Base-by-base conservation (phyloP, 2,797 vertebrate species). In the Eutrigla gurnardus region DNA sequence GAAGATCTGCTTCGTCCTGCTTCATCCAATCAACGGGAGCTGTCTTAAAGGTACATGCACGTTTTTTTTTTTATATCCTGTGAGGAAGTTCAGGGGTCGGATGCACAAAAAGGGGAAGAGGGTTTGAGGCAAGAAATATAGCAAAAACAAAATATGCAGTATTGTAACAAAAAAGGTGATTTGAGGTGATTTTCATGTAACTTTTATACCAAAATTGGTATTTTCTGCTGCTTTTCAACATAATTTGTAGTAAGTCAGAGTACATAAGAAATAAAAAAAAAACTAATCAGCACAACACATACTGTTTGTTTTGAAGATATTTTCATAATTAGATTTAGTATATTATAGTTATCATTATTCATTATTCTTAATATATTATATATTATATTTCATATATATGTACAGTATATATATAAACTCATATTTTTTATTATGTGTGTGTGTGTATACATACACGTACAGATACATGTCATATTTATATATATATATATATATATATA, bases 1-100 rank as follows among this genome's bases (percentile, higher is more conserved):
- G 58, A 70, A 25, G 57, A 46, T 59, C 55, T 46, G 4, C 67
- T 53, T 63, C 4, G 50, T 55, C 49, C 32, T 11, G 13, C 32
- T 65, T 43, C 33, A 43, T 79, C 49, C 74, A 58, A 49, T 75
- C 53, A 45, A 50, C 4, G 9, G 39, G 46, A 43, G 64, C n/a
- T 11, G 7, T 9, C n/a, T 67, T 12, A 59, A 63, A 66, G 7
- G 32, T 8, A 32, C 54, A 65, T 52, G 15, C 12, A 25, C 25
- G 25, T 25, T 25, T 25, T 25, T 1, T 25, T 25, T 25, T 25
- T 25, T 25, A 25, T 25, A 25, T 25, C 25, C 25, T 33, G 3
- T 6, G n/a, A 52, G 17, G 8, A 45, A 13, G 57, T 39, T 15
- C 25, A 47, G 10, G 1, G 50, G 32, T 55, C 9, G 7, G 6